Base-by-base conservation (phyloP, 2,888 invertebrate genomes). In the Eucriotettix oculatus region DNA sequence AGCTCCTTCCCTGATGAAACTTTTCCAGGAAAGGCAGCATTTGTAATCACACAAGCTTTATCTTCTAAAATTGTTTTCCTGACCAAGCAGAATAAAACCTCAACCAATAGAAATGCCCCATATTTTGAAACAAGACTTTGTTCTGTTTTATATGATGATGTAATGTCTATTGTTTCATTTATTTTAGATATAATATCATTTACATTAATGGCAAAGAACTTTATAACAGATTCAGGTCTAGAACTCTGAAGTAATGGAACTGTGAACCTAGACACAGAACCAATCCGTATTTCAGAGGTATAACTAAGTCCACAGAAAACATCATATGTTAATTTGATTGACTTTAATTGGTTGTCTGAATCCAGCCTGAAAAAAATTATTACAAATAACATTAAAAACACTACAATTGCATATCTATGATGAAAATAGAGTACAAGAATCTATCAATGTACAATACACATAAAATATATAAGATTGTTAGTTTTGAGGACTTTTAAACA, bases 1-100 rank as follows among this genome's bases (percentile, higher is more conserved):
- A 78, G 65, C 64, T 73, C 71, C 61, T 68, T 72, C 2, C 70
- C 71, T 9, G 68, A 67, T 56, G 66, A 61, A 2, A 69, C 61
- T 9, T 66, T 64, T 10, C 61, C 60, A 3, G 59, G 62, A 56
- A 66, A 67, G 17, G 68, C 67, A 14, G 71, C 72, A 57, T 58
- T 63, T 11, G 70, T 67, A 54, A 76, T 73, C 1, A 64, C 57
- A 62, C 72, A 71, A 10, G 64, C 60, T 61, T 68, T 68, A 54
- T 65, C 63, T n/a, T 65, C 64, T 40, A 69, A 63, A 44, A 65
- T 62, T 52, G 65, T n/a, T 48, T 48, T 48, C 12, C 48, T 48
- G n/a, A 12, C 12, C 48, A 14, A 14, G 48, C 2, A 48, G n/a
- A 48, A 48, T 9, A 48, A 48, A n/a, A 9, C 48, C n/a, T 48